phyloP scores from a whole-genome alignment of 1,140 invertebrate species.

The Bombyx mandarina region DNA sequence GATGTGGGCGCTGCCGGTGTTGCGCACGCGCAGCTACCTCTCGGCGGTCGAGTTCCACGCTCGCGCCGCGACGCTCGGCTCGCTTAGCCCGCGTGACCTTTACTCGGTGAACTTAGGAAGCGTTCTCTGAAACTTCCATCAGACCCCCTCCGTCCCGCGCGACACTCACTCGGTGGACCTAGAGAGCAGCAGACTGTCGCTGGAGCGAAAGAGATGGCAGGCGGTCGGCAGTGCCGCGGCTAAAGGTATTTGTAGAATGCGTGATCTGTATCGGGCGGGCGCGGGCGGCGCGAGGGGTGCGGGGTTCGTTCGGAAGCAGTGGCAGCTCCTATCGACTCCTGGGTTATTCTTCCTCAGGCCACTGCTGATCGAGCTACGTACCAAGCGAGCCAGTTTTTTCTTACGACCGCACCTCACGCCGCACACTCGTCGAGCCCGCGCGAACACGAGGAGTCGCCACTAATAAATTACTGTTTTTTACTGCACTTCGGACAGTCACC shows the following conservation, averaged over 20 bases:
- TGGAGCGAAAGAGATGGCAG: constrained; percentile 59
- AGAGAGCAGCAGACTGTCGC: constrained; percentile 39
- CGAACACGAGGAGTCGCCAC: constrained; percentile 68
- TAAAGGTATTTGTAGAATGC: constrained; percentile 69
- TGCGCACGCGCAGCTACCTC: constrained; percentile 65
- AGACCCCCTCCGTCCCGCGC: constrained; percentile 48
- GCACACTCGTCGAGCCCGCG: constrained; percentile 64
- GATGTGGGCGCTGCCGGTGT: constrained; percentile 68
- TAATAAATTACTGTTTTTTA: constrained; percentile 70
- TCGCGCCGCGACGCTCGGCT: constrained; percentile 58
- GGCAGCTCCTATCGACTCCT: constrained; percentile 71
- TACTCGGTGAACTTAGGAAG: constrained; percentile 68
- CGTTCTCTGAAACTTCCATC: constrained; percentile 63
- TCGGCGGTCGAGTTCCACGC: constrained; percentile 52
- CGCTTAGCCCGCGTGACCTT: constrained; percentile 63
- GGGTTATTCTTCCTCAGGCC: constrained; percentile 72
- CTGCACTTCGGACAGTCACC: constrained; percentile 58
- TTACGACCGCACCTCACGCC: constrained; percentile 56
- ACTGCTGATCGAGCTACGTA: constrained; percentile 68
- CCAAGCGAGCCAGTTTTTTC: constrained; percentile 64
- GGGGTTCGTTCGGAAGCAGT: constrained; percentile 69
- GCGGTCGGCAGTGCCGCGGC: constrained; percentile 45
- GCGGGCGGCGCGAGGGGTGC: constrained; percentile 44
- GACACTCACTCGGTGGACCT: constrained; percentile 25
- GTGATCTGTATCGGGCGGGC: constrained; percentile 65